These are phyloP conservation scores for Lepidotrigona ventralis DNA, from an alignment of 1,140 invertebrate species.

Conservation along the genomic window DNA sequence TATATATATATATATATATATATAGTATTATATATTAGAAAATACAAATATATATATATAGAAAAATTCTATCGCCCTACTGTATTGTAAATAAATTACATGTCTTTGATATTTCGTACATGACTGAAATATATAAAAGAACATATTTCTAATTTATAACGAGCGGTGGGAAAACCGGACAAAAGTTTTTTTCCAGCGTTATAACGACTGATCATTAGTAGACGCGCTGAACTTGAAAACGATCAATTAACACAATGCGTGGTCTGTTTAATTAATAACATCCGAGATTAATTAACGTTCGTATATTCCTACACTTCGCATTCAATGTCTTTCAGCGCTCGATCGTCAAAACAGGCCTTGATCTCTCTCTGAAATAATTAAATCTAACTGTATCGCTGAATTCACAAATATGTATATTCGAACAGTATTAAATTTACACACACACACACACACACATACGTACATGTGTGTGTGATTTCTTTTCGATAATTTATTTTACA, in stretches of 20 bases:
- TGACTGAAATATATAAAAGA: neutral
- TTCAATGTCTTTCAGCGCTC: neutral
- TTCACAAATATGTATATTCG: neutral
- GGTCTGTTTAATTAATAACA: neutral
- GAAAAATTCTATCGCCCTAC: too few species aligned
- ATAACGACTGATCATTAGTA: too few species aligned
- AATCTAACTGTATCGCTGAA: neutral
- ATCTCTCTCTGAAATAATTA: constrained; percentile 1
- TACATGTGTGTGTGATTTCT: too few species aligned
- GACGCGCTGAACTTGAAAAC: too few species aligned
- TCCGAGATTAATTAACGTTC: neutral
- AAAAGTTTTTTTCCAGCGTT: too few species aligned
- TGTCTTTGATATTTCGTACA: neutral
- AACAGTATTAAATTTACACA: neutral
- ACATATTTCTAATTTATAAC: rapidly evolving
- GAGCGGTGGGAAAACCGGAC: neutral
- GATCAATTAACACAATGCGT: neutral
- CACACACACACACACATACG: too few species aligned
- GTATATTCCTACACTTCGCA: neutral
- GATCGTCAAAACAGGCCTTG: neutral
- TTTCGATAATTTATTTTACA: neutral
- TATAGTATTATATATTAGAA: too few species aligned
- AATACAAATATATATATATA: too few species aligned
- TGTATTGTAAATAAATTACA: neutral
- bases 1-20: too few species aligned